These are phyloP conservation scores for Epizoanthus fatuus DNA, from an alignment of 92 coral and sea anemone species.

Conservation along the genomic window DNA sequence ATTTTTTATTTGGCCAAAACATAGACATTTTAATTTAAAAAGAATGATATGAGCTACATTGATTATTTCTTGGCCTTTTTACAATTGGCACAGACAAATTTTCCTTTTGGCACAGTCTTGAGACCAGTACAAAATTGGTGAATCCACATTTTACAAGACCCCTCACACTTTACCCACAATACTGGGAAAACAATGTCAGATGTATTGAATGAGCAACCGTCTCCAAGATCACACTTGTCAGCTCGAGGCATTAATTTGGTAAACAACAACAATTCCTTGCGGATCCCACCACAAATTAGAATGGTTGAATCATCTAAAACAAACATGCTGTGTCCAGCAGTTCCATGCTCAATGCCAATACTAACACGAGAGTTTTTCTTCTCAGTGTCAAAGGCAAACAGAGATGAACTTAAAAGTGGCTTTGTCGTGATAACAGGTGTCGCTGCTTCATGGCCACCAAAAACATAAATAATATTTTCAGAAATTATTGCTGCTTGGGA, in stretches of 20 bases:
- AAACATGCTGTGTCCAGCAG: constrained; percentile 57
- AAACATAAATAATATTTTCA: constrained; percentile 47
- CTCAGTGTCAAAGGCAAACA: constrained; percentile 51
- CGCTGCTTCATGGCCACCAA: constrained; percentile 52
- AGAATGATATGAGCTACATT: too few species aligned
- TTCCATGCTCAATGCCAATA: constrained; percentile 23
- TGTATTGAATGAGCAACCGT: constrained; percentile 21
- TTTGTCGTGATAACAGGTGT: constrained; percentile 2
- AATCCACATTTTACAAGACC: constrained; percentile 47
- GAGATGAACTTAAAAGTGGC: constrained; percentile 33
- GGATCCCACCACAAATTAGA: constrained; percentile 47
- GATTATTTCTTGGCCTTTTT: constrained; percentile 16
- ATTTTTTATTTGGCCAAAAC: too few species aligned
- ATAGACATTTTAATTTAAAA: too few species aligned
- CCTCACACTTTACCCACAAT: constrained; percentile 55
- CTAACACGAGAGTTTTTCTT: constrained; percentile 30
- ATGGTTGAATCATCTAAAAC: constrained; percentile 33
- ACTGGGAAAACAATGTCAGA: constrained; percentile 46
- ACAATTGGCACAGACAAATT: constrained; percentile 51
- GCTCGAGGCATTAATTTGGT: constrained; percentile 38
- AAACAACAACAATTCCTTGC: constrained; percentile 50
- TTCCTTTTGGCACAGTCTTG: constrained; percentile 46
- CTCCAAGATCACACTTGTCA: constrained; percentile 55
- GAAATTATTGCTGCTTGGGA: constrained; percentile 35
- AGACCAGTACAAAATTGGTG: constrained; percentile 49